These are phyloP conservation scores for Puntigrus tetrazona DNA, from an alignment of 2,113 vertebrate species.

Conservation along the genomic window DNA sequence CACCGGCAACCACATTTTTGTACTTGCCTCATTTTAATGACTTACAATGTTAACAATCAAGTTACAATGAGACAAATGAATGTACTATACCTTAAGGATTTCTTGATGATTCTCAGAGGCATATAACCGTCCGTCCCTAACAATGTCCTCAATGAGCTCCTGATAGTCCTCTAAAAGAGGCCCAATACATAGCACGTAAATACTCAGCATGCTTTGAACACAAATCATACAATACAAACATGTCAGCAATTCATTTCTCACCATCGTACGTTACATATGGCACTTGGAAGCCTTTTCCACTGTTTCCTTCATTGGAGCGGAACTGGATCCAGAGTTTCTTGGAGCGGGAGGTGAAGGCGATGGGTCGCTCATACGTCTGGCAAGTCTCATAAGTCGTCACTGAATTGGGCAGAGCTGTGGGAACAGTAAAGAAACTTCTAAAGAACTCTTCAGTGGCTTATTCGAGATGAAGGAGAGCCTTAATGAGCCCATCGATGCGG, in stretches of 20 bases:
- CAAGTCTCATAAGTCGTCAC: slow-evolving; percentile 98
- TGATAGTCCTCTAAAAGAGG: slow-evolving; percentile 88
- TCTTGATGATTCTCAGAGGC: slow-evolving; percentile 99
- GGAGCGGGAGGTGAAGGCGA: slow-evolving; percentile 98
- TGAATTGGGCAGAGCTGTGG: slow-evolving; percentile 90
- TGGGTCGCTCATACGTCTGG: slow-evolving; percentile 97
- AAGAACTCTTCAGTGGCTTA: slow-evolving; percentile 20
- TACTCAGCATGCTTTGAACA: not conserved
- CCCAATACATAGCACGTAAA: not conserved
- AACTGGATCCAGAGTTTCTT: slow-evolving; percentile 97
- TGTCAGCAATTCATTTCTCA: slow-evolving; percentile 60
- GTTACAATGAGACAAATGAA: not conserved
- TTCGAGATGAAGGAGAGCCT: slow-evolving; percentile 4
- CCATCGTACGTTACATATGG: slow-evolving; percentile 97
- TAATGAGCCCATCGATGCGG: slow-evolving; percentile 25
- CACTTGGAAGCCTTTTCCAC: slow-evolving; percentile 94
- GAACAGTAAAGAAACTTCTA: slow-evolving; percentile 18
- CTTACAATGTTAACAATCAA: not conserved
- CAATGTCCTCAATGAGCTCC: slow-evolving; percentile 97
- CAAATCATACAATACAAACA: not conserved
- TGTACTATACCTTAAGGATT: slow-evolving; percentile 87
- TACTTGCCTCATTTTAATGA: slow-evolving; percentile 78
- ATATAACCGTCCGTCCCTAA: slow-evolving; percentile 94
- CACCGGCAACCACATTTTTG: not conserved
- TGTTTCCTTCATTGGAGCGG: slow-evolving; percentile 96